phyloP scores from a whole-genome alignment of 2,888 invertebrate genomes.

The Panzeria rudis region DNA sequence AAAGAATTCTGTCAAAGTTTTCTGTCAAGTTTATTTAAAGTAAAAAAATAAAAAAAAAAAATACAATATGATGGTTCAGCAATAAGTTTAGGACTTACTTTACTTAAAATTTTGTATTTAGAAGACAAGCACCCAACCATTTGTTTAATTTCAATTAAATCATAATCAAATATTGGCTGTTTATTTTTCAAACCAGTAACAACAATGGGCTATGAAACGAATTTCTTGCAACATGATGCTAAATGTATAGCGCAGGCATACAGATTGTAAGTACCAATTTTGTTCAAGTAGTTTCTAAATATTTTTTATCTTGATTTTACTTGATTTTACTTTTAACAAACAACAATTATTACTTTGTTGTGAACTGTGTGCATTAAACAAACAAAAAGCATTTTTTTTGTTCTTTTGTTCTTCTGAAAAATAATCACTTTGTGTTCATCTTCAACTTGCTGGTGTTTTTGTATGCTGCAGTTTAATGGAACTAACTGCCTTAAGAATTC shows the following conservation, averaged over 20 bases:
- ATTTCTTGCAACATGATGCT: constrained; percentile 79
- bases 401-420: neutral
- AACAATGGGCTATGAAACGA: constrained; percentile 81
- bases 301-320: too few relatives aligned
- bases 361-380: too few relatives aligned
- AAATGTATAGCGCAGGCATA: constrained; percentile 80
- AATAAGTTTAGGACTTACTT: neutral
- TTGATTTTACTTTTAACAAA: too few relatives aligned
- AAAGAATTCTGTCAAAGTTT: too few relatives aligned
- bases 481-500: constrained; percentile 80
- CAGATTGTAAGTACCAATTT: constrained; percentile 76
- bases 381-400: neutral
- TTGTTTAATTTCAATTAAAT: constrained; percentile 5
- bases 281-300: neutral
- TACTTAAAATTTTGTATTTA: too few relatives aligned
- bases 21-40: neutral
- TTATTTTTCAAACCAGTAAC: constrained; percentile 76
- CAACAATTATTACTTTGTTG: too few relatives aligned
- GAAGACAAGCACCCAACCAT: too few relatives aligned
- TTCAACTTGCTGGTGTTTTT: neutral
- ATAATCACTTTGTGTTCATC: neutral
- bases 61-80: neutral
- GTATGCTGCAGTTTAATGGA: constrained; percentile 74
- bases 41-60: neutral
- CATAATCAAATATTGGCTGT: constrained; percentile 13